Conservation (phyloP, 2,113 vertebrate genomes). For the Meleagris gallopavo region DNA sequence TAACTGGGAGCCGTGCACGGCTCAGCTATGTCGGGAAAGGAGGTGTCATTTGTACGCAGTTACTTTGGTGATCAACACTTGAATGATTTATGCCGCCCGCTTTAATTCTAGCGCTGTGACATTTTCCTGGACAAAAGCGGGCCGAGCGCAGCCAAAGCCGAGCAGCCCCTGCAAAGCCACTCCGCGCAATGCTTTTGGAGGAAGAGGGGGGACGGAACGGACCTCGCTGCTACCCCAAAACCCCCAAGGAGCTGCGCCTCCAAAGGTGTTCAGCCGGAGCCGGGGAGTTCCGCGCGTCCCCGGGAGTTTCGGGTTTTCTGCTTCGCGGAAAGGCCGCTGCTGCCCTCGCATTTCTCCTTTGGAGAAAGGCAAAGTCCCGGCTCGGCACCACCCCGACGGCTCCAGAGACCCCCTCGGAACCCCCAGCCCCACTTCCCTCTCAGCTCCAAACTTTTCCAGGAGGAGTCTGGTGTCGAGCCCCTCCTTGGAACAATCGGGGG, state of each 20-base stretch:
- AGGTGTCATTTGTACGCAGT: constrained; percentile 79
- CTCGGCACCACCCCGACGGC: background rate
- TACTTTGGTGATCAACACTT: constrained; percentile 77
- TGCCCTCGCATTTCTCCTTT: background rate
- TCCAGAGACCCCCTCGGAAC: background rate
- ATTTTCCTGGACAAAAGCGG: constrained; percentile 66
- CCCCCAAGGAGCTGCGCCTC: background rate
- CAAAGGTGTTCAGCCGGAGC: background rate
- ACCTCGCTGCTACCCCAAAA: background rate
- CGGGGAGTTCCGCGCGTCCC: background rate
- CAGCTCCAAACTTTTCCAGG: background rate
- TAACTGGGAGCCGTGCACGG: constrained; percentile 58
- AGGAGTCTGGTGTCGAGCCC: background rate
- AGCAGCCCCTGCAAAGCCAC: background rate
- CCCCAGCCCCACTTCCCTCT: background rate
- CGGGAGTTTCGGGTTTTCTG: background rate
- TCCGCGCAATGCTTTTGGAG: background rate
- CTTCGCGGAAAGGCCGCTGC: background rate
- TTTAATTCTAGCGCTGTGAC: constrained; percentile 76
- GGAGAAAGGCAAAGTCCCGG: background rate
- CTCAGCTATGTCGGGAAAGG: constrained; percentile 67
- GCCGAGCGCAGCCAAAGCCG: constrained; percentile 34
- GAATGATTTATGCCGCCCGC: constrained; percentile 66
- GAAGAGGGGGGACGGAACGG: no score
- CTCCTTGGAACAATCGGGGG: background rate